Evolutionary conservation across 2,888 invertebrate genomes (phyloP).

Genomic region (Teinopalpus imperialis): DNA sequence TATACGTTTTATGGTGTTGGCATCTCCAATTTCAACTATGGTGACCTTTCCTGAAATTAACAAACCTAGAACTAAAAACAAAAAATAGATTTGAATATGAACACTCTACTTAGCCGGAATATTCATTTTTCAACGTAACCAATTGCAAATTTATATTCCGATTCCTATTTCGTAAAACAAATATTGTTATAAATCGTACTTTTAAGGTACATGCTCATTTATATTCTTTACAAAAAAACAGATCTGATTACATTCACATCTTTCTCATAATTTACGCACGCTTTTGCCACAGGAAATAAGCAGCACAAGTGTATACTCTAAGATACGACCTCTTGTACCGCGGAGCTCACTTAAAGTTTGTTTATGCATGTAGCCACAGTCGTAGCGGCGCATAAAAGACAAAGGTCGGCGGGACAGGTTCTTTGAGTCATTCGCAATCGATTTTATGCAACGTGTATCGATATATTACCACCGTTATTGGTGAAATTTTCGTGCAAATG

Average conservation of each 20-base stretch:
- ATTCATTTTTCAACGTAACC: no score
- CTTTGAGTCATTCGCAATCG: slow-evolving; percentile 50
- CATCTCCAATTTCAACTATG: no score
- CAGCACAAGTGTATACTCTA: slow-evolving; percentile 3
- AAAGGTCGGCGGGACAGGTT: slow-evolving; percentile 64
- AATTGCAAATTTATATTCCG: no score
- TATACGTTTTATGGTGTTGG: no score
- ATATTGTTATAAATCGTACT: slow-evolving; percentile 1
- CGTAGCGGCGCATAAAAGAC: slow-evolving; percentile 44
- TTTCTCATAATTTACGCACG: slow-evolving; percentile 12
- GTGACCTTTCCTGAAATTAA: no score
- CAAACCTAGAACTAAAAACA: no score
- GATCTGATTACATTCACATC: slow-evolving; percentile 10
- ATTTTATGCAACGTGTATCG: slow-evolving; percentile 62
- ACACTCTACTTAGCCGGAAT: no score
- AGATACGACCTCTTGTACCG: slow-evolving; percentile 34
- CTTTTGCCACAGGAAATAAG: slow-evolving; percentile 16
- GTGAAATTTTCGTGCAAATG: slow-evolving; percentile 48
- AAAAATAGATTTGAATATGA: no score
- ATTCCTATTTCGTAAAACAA: no score
- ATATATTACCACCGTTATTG: slow-evolving; percentile 53
- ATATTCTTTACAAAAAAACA: slow-evolving; percentile 6
- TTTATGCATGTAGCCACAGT: slow-evolving; percentile 30
- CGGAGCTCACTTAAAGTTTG: slow-evolving; percentile 33
- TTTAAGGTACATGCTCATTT: slow-evolving; percentile 1